Conservation (phyloP, 2,888 invertebrate species). For the Seira ritae region DNA sequence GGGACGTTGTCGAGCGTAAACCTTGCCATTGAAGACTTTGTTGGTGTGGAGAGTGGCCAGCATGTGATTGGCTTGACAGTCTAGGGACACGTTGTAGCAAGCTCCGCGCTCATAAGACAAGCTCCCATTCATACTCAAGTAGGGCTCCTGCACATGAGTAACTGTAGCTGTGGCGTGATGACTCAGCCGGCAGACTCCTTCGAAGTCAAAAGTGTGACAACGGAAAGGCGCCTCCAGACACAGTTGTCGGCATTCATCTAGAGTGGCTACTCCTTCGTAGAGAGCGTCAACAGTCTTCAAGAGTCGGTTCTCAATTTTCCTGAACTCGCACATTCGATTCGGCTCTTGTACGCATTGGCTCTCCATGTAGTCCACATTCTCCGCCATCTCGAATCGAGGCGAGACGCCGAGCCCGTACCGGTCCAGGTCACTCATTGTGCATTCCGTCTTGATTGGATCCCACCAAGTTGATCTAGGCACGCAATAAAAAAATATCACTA, state of each 20-base stretch:
- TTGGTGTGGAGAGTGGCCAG: conserved; percentile 76
- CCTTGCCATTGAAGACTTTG: conserved; percentile 77
- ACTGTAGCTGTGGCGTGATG: conserved; percentile 76
- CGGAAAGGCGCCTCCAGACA: conserved; percentile 75
- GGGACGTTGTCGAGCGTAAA: conserved; percentile 77
- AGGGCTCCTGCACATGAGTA: conserved; percentile 76
- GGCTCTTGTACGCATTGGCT: conserved; percentile 76
- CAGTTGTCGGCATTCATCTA: conserved; percentile 75
- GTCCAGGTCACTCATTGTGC: conserved; percentile 76
- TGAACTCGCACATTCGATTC: conserved; percentile 76
- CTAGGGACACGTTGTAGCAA: conserved; percentile 76
- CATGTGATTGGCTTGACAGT: conserved; percentile 77
- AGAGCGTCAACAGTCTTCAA: conserved; percentile 76
- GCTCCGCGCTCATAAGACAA: conserved; percentile 76
- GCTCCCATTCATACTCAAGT: conserved; percentile 75
- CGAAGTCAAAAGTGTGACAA: conserved; percentile 77
- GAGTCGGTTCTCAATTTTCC: conserved; percentile 74
- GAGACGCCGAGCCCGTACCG: conserved; percentile 74
- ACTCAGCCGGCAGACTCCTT: conserved; percentile 76
- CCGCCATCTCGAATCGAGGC: conserved; percentile 67
- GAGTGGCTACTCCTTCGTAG: conserved; percentile 75
- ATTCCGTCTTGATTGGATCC: conserved; percentile 74
- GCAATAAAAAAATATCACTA: no score
- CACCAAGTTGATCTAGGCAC: conserved; percentile 75
- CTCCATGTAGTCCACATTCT: conserved; percentile 76